Evolutionary conservation across 2,113 vertebrate species (phyloP).

Genomic region (Ochotona princeps): DNA sequence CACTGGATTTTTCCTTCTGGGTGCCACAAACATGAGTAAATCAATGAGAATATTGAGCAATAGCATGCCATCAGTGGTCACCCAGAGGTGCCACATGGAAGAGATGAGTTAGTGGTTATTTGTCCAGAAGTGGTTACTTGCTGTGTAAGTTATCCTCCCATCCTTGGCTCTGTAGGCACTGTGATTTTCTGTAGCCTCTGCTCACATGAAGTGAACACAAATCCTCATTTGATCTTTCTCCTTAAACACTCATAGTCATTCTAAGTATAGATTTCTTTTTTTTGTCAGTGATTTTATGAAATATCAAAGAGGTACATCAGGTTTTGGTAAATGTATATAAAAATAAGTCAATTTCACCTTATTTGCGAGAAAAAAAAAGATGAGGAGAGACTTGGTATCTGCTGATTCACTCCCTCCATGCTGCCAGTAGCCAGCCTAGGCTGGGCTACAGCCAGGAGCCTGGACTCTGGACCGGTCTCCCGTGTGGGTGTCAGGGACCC

Average conservation of each 20-base stretch:
- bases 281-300: constrained; percentile 35
- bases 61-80: background rate
- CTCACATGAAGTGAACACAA: background rate
- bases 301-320: background rate
- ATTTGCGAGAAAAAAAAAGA: too few species aligned
- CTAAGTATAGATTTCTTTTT: constrained; percentile 38
- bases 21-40: background rate
- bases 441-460: too few species aligned
- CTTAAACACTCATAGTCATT: constrained; percentile 49
- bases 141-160: background rate
- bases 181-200: background rate
- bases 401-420: too few species aligned
- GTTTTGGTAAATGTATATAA: constrained; percentile 14
- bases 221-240: background rate
- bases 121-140: background rate
- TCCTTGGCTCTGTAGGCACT: background rate
- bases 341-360: background rate
- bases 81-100: background rate
- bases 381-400: too few species aligned
- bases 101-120: background rate
- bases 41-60: background rate
- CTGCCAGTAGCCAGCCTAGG: too few species aligned
- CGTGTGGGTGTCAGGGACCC: too few species aligned
- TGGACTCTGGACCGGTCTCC: too few species aligned
- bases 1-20: constrained; percentile 2